These are phyloP conservation scores for Latrodectus geometricus DNA, from an alignment of 1,140 invertebrate species.

Conservation along the genomic window DNA sequence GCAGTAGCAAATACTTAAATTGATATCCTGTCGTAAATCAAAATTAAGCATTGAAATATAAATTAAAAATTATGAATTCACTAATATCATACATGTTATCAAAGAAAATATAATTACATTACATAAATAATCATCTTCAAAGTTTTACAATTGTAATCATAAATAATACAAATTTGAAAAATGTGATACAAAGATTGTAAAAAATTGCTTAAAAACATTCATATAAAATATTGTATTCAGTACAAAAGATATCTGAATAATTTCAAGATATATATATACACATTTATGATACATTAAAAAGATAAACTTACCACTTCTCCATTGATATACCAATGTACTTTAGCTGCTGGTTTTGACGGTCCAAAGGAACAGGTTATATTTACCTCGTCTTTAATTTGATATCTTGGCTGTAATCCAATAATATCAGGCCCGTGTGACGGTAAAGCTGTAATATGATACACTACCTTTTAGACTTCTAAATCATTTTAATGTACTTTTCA, in stretches of 20 bases:
- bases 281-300: not conserved
- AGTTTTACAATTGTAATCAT: not conserved
- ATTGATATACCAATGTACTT: slow-evolving; percentile 63
- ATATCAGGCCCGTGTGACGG: slow-evolving; percentile 61
- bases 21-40: too few species aligned
- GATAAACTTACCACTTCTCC: slow-evolving; percentile 60
- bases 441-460: slow-evolving; percentile 39
- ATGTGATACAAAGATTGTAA: not conserved
- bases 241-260: too few species aligned
- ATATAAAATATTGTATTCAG: not conserved
- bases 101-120: too few species aligned
- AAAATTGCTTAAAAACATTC: not conserved
- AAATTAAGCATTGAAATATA: too few species aligned
- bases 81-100: too few species aligned
- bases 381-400: slow-evolving; percentile 62
- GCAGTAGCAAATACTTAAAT: too few species aligned
- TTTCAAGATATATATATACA: not conserved
- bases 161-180: not conserved
- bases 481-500: too few species aligned
- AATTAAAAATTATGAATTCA: too few species aligned
- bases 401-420: slow-evolving; percentile 57
- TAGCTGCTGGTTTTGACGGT: slow-evolving; percentile 62
- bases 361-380: slow-evolving; percentile 64
- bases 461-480: too few species aligned
- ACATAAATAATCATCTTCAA: too few species aligned